Conservation (phyloP, 2,113 vertebrate species). For the Irena cyanogastra region DNA sequence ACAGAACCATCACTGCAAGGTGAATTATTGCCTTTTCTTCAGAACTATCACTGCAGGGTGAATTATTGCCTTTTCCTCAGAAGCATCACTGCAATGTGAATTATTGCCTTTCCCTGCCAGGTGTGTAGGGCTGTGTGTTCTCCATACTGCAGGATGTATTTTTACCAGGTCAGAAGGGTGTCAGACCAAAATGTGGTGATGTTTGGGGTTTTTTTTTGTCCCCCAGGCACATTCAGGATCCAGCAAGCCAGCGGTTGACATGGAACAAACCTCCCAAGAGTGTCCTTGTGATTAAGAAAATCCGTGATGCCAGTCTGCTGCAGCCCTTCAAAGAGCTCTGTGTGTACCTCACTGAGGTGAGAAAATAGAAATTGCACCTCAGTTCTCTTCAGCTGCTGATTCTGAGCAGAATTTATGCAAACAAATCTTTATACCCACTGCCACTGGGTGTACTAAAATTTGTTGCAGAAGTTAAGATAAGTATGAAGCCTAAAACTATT, state of each 20-base stretch:
- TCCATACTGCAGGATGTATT: not conserved
- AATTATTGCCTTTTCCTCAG: not conserved
- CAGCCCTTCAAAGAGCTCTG: constrained; percentile 96
- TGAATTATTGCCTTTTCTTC: not conserved
- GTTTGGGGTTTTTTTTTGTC: accelerated
- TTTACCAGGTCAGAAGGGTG: not conserved
- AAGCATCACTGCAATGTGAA: accelerated
- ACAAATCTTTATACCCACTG: not conserved
- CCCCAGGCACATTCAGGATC: constrained; percentile 96
- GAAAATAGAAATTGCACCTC: not conserved
- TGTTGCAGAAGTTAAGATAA: not conserved
- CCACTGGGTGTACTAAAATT: not conserved
- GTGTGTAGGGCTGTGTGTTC: accelerated
- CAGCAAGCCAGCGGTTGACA: constrained; percentile 92
- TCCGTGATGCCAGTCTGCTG: constrained; percentile 85
- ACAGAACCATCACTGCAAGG: accelerated
- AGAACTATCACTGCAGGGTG: not conserved
- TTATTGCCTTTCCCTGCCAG: not conserved
- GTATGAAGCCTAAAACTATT: not conserved
- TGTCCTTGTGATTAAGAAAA: constrained; percentile 97
- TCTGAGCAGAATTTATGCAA: not conserved
- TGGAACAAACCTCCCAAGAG: constrained; percentile 98
- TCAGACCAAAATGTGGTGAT: not conserved
- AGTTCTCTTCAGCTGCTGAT: not conserved
- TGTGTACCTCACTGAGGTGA: constrained; percentile 87